Evolutionary conservation across 2,888 invertebrate species (phyloP).

Genomic region (Andrena flavipes): DNA sequence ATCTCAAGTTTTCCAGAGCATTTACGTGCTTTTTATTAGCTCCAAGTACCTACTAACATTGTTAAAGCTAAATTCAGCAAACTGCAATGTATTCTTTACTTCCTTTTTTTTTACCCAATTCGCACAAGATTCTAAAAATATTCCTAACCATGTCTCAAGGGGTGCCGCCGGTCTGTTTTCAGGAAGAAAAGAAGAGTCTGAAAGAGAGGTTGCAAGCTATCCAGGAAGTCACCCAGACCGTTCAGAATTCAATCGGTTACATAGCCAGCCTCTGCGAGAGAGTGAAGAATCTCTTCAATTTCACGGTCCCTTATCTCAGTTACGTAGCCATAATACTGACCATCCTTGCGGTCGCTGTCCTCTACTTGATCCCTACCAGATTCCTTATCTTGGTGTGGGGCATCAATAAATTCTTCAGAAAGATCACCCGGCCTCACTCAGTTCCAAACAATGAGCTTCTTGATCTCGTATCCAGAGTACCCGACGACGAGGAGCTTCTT

Average conservation of each 20-base stretch:
- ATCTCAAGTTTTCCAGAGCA: not conserved
- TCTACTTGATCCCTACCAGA: constrained; percentile 95
- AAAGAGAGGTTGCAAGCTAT: constrained; percentile 97
- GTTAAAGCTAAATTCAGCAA: too few species aligned
- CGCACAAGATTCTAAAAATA: not conserved
- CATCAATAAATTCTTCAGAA: constrained; percentile 97
- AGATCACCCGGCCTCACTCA: constrained; percentile 95
- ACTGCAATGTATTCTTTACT: too few species aligned
- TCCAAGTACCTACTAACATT: too few species aligned
- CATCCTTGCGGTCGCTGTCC: constrained; percentile 90
- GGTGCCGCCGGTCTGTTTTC: constrained; percentile 40
- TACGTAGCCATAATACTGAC: constrained; percentile 94
- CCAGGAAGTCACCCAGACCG: constrained; percentile 98
- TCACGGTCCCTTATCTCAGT: constrained; percentile 98
- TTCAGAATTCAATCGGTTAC: constrained; percentile 97
- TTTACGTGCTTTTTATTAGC: too few species aligned
- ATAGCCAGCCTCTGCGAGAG: constrained; percentile 97
- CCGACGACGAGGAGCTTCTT: constrained; percentile 97
- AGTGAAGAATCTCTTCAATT: constrained; percentile 98
- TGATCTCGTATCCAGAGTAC: constrained; percentile 97
- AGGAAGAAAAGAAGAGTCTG: constrained; percentile 98
- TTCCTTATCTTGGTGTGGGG: constrained; percentile 97
- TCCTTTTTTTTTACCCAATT: not conserved
- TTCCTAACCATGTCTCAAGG: not conserved
- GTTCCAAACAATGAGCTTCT: constrained; percentile 98